phyloP scores from a whole-genome alignment of 2,888 invertebrate species.

The Drosophila putrida region DNA sequence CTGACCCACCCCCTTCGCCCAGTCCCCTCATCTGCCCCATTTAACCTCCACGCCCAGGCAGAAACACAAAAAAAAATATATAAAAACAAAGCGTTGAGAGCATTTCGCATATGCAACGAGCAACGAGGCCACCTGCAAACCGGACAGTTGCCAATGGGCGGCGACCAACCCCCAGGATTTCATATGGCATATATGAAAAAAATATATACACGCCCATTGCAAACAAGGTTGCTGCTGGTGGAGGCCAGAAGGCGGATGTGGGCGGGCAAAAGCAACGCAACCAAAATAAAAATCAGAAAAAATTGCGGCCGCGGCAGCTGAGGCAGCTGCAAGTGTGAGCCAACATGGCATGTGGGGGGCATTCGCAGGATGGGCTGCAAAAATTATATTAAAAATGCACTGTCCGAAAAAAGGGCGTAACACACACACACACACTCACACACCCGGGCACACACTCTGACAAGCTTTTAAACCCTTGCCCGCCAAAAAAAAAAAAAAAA shows the following conservation, averaged over 20 bases:
- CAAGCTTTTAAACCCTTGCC: conserved; percentile 55
- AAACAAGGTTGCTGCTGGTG: conserved; percentile 57
- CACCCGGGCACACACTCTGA: conserved; percentile 32
- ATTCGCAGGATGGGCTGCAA: conserved; percentile 40
- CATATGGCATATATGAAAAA: conserved; percentile 46
- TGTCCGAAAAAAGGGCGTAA: conserved; percentile 84
- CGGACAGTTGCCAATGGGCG: conserved; percentile 80
- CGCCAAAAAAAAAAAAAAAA: conserved; percentile 27
- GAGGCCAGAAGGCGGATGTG: conserved; percentile 13
- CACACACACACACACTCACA: conserved; percentile 52
- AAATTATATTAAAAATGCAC: conserved; percentile 83
- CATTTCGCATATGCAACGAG: conserved; percentile 73
- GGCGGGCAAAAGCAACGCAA: conserved; percentile 31
- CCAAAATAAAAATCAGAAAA: conserved; percentile 63
- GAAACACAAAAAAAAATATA: conserved; percentile 17
- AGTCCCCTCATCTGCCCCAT: conserved; percentile 10
- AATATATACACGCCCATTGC: conserved; percentile 71
- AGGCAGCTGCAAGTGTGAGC: conserved; percentile 43
- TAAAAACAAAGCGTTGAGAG: conserved; percentile 50
- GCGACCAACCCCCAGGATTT: conserved; percentile 74
- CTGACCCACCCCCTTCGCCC: background rate
- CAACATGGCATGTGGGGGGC: background rate
- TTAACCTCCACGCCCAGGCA: conserved; percentile 33
- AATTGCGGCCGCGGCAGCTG: conserved; percentile 60
- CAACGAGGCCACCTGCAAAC: conserved; percentile 76